A percentile compares a stretch with the other conserved stretches of the same genome.
phyloP scores from a whole-genome alignment of 2,113 vertebrate genomes.

The Aepyceros melampus region DNA sequence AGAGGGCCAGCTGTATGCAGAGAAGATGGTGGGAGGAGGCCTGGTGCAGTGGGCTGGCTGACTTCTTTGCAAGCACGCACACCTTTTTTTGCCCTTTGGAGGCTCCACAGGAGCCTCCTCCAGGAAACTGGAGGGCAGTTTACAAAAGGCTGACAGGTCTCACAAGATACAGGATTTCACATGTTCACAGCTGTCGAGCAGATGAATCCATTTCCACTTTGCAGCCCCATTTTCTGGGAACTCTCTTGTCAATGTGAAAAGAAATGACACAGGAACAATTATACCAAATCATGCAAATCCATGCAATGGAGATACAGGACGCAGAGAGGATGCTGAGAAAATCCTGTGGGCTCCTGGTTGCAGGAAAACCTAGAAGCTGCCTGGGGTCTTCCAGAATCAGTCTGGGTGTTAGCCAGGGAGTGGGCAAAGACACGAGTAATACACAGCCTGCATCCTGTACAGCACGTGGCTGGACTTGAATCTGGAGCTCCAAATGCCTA shows the following conservation, averaged over 20 bases:
- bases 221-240: background rate
- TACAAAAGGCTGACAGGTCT: background rate
- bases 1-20: background rate
- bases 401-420: background rate
- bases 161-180: background rate
- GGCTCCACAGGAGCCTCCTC: rapidly evolving
- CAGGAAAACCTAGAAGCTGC: background rate
- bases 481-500: background rate
- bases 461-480: background rate
- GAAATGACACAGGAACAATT: background rate
- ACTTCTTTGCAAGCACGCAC: background rate
- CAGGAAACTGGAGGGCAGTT: background rate
- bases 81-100: background rate
- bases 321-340: background rate
- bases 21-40: background rate
- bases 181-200: background rate
- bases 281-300: background rate
- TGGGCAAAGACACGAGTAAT: background rate
- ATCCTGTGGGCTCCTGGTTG: background rate
- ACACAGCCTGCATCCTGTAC: background rate
- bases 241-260: background rate
- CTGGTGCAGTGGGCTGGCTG: background rate
- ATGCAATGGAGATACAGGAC: background rate
- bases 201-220: background rate
- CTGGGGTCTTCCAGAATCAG: background rate